A percentile compares a stretch with the other conserved stretches of the same genome.
Evolutionary conservation across 2,797 vertebrate genomes (phyloP).

Genomic region (Cryptoprocta ferox): DNA sequence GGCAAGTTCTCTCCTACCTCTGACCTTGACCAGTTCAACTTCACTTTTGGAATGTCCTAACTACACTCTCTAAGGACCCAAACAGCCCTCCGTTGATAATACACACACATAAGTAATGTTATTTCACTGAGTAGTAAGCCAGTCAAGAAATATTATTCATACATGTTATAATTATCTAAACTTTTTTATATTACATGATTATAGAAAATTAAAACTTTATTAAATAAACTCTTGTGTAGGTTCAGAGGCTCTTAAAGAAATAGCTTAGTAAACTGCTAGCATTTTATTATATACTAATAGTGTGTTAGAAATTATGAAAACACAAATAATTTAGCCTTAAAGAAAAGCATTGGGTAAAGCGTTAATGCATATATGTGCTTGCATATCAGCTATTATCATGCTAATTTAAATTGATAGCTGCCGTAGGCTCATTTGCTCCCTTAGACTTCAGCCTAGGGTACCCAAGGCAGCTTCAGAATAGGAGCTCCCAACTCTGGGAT

Average conservation of each 20-base stretch:
- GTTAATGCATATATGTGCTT: not conserved
- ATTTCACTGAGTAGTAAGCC: not conserved
- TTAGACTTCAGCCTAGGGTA: not conserved
- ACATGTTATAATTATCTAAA: not conserved
- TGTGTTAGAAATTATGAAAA: not conserved
- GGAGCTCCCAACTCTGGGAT: not conserved
- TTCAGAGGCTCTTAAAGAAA: conserved; percentile 10
- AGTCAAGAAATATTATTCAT: not conserved
- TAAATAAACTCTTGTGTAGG: not conserved
- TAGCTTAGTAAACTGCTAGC: not conserved
- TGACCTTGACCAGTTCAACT: not conserved
- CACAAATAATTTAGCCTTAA: not conserved
- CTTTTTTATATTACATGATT: not conserved
- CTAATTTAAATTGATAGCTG: not conserved
- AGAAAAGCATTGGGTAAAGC: not conserved
- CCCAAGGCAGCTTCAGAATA: not conserved
- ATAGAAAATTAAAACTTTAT: not conserved
- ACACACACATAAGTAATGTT: not conserved
- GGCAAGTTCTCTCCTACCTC: not conserved
- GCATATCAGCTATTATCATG: not conserved
- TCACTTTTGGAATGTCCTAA: not conserved
- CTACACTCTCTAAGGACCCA: not conserved
- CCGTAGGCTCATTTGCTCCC: not conserved
- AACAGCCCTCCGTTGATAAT: not conserved
- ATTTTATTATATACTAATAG: not conserved